Evolutionary conservation across 2,888 invertebrate species (phyloP).

Genomic region (Dexiosoma caninum): DNA sequence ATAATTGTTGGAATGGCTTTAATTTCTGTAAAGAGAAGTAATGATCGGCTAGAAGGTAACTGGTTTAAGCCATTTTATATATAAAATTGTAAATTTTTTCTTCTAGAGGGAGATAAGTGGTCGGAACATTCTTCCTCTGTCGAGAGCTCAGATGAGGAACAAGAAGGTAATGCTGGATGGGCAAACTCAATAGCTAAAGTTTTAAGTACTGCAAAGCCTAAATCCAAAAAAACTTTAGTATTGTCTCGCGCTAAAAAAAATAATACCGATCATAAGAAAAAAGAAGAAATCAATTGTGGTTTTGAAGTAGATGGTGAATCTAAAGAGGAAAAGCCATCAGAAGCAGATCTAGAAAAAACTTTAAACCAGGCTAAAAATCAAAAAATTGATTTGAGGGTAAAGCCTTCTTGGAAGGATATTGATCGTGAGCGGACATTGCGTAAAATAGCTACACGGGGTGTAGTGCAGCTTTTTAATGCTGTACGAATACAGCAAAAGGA

Average conservation of each 20-base stretch:
- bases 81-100: background rate
- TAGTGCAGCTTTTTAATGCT: constrained; percentile 94
- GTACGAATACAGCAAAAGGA: constrained; percentile 91
- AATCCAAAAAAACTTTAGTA: constrained; percentile 85
- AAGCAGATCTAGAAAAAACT: constrained; percentile 67
- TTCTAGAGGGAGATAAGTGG: background rate
- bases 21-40: constrained; percentile 14
- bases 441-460: constrained; percentile 94
- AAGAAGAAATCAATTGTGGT: constrained; percentile 78
- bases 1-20: constrained; percentile 54
- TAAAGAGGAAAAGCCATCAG: constrained; percentile 78
- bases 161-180: constrained; percentile 84
- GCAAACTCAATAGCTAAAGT: constrained; percentile 90
- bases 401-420: constrained; percentile 86
- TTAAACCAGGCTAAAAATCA: constrained; percentile 77
- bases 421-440: constrained; percentile 87
- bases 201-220: constrained; percentile 85
- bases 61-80: background rate
- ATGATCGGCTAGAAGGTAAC: constrained; percentile 12
- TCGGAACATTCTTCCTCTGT: constrained; percentile 8
- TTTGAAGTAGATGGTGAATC: constrained; percentile 84
- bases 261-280: constrained; percentile 78
- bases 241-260: constrained; percentile 89
- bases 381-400: constrained; percentile 81
- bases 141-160: background rate